Percentiles rank a stretch among this genome's conserved stretches.
Conservation (phyloP, 2,888 invertebrate species). For the Macroteleia sp. region DNA sequence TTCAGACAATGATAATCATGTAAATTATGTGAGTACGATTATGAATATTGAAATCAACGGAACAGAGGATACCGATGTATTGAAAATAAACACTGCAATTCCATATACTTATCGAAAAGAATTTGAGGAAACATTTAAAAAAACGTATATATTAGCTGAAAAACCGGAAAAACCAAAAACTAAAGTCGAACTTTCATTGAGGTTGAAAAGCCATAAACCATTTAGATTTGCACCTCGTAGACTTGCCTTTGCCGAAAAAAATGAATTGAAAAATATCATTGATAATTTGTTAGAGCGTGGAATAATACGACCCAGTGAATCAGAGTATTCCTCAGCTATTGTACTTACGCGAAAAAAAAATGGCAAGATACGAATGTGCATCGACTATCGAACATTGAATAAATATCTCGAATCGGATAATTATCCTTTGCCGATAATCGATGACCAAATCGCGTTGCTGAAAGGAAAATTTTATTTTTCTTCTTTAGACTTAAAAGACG, state of each 20-base stretch:
- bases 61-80: too few species aligned
- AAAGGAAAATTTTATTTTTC: slow-evolving; percentile 1
- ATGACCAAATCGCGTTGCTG: slow-evolving; percentile 25
- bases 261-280: background rate
- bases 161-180: background rate
- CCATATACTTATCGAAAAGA: too few species aligned
- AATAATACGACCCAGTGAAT: slow-evolving; percentile 25
- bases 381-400: slow-evolving; percentile 30
- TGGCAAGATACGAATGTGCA: slow-evolving; percentile 4
- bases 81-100: too few species aligned
- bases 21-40: too few species aligned
- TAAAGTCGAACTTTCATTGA: background rate
- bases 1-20: too few species aligned
- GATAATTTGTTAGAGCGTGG: background rate
- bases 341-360: slow-evolving; percentile 13
- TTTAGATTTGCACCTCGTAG: slow-evolving; percentile 44
- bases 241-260: slow-evolving; percentile 10
- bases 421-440: slow-evolving; percentile 21
- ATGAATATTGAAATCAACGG: too few species aligned
- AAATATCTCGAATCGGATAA: slow-evolving; percentile 16
- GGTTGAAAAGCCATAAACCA: slow-evolving; percentile 41
- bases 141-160: background rate
- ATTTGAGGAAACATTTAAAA: slow-evolving; percentile 19
- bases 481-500: slow-evolving; percentile 22
- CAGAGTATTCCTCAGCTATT: slow-evolving; percentile 24